phyloP scores from a whole-genome alignment of 2,797 vertebrate genomes.

The Halcyon chelicuti region DNA sequence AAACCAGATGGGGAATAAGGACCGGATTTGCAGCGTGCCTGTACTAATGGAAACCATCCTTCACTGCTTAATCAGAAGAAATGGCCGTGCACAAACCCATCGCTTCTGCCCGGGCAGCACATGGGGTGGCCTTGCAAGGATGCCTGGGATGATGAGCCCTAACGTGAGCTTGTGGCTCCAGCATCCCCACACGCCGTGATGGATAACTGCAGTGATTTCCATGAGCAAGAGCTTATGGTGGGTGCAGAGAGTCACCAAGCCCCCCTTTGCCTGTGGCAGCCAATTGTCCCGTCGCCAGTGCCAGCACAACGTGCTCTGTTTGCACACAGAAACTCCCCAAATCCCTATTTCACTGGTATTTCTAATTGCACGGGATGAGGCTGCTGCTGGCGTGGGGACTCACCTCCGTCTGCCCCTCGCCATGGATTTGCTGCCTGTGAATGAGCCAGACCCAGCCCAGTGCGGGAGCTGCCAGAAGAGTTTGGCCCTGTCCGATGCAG shows the following conservation, averaged over 20 bases:
- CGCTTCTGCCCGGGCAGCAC: not conserved
- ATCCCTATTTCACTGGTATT: not conserved
- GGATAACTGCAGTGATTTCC: not conserved
- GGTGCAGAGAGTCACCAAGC: not conserved
- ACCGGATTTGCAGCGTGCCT: not conserved
- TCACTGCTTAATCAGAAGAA: not conserved
- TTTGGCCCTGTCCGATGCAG: not conserved
- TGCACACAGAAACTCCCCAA: not conserved
- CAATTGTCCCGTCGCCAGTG: not conserved
- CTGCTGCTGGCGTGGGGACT: not conserved
- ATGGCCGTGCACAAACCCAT: not conserved
- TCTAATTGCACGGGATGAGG: not conserved
- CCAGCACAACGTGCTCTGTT: not conserved
- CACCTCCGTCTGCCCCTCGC: not conserved
- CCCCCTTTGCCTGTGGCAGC: not conserved
- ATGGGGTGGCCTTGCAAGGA: not conserved
- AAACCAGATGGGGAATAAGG: not conserved
- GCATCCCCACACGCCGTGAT: not conserved
- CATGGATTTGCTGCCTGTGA: not conserved
- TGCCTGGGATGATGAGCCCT: not conserved
- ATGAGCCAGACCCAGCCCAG: not conserved
- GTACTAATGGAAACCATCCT: not conserved
- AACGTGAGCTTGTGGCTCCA: not conserved
- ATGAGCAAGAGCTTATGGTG: not conserved
- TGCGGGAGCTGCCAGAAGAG: rapidly evolving